Percentiles rank a stretch among this genome's conserved stretches.
These are phyloP conservation scores for Dryobota labecula DNA, from an alignment of 2,888 invertebrate species.

Conservation along the genomic window DNA sequence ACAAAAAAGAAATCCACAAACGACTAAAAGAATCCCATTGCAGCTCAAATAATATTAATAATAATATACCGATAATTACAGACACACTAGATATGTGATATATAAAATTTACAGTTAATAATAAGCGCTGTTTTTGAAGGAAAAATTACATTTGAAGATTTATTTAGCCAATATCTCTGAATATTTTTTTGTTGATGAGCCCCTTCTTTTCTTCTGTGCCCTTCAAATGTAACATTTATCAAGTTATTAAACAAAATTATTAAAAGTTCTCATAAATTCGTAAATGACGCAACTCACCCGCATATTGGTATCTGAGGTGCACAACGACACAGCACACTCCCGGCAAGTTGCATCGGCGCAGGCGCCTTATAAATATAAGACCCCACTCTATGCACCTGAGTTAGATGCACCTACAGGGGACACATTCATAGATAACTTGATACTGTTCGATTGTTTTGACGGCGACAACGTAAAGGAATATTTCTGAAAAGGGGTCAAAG, in stretches of 20 bases:
- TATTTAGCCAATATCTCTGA: no score
- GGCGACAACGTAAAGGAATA: not conserved
- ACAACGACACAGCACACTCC: slow-evolving; percentile 72
- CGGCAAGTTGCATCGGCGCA: slow-evolving; percentile 68
- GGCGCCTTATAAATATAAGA: slow-evolving; percentile 81
- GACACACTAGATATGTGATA: no score
- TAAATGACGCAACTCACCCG: slow-evolving; percentile 71
- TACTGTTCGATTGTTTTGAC: slow-evolving; percentile 49
- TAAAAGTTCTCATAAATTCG: not conserved
- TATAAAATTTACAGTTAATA: no score
- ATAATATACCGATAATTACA: no score
- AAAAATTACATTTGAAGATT: no score
- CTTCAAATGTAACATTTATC: not conserved
- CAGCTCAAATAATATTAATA: no score
- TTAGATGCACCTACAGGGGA: slow-evolving; percentile 59
- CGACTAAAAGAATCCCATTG: no score
- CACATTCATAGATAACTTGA: slow-evolving; percentile 52
- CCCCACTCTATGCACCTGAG: slow-evolving; percentile 79
- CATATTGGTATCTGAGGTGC: slow-evolving; percentile 72
- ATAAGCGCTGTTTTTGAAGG: no score
- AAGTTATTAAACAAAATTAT: slow-evolving; percentile 2
- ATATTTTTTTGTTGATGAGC: no score
- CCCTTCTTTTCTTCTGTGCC: no score
- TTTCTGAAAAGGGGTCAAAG: not conserved
- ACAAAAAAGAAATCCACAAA: no score